Evolutionary conservation across 2,113 vertebrate species (phyloP).

Genomic region (Orthonyx spaldingii): DNA sequence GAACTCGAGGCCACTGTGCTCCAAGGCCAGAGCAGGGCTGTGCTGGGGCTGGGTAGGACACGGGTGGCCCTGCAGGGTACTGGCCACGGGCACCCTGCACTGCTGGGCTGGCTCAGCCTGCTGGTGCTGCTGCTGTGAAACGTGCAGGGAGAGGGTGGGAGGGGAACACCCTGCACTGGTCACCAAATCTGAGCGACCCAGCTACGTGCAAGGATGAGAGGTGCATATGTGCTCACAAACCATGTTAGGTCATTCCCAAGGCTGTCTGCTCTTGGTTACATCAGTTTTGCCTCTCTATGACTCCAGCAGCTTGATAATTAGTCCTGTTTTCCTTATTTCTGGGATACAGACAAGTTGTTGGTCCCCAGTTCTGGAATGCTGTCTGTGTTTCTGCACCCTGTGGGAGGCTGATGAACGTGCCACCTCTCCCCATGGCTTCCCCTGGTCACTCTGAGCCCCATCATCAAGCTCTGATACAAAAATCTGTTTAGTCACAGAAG

Average conservation of each 20-base stretch:
- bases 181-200: background rate
- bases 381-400: background rate
- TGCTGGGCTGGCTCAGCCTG: background rate
- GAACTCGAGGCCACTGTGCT: background rate
- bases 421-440: background rate
- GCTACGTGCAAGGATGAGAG: accelerated
- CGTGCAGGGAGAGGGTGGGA: background rate
- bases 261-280: background rate
- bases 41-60: background rate
- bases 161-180: accelerated
- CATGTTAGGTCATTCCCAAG: background rate
- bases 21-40: background rate
- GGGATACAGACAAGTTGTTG: background rate
- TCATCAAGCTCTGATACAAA: constrained; percentile 17
- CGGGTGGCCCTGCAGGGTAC: accelerated
- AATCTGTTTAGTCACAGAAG: constrained; percentile 51
- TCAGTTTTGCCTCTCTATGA: background rate
- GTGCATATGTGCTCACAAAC: accelerated
- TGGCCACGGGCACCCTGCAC: background rate
- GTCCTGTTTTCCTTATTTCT: background rate
- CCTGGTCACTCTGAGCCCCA: background rate
- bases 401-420: background rate
- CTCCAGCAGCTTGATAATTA: background rate
- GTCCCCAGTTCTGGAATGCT: background rate
- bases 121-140: accelerated